phyloP scores from a whole-genome alignment of 1,140 invertebrate species.

The Sinonovacula constricta region DNA sequence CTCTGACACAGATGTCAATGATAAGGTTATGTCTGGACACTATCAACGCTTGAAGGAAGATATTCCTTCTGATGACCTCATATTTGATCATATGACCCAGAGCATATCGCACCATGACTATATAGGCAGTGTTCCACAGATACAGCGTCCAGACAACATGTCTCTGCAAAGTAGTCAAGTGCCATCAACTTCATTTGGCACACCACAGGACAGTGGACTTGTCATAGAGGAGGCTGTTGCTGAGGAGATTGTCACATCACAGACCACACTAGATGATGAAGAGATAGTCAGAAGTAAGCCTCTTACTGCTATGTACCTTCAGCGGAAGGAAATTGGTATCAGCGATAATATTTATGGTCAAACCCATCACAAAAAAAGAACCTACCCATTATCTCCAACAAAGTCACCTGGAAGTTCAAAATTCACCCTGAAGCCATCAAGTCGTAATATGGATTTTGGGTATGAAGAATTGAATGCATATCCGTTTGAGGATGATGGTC shows the following conservation, averaged over 20 bases:
- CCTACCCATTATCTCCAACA: slow-evolving; percentile 7
- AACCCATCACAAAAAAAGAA: not conserved
- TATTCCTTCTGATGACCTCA: slow-evolving; percentile 19
- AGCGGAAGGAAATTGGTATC: slow-evolving; percentile 33
- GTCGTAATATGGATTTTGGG: slow-evolving; percentile 17
- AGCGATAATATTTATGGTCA: not conserved
- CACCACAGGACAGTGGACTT: slow-evolving; percentile 28
- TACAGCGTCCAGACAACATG: not conserved
- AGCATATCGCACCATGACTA: slow-evolving; percentile 49
- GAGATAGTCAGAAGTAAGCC: slow-evolving; percentile 49
- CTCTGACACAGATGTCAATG: slow-evolving; percentile 47
- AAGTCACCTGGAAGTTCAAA: slow-evolving; percentile 46
- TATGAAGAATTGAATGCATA: slow-evolving; percentile 14
- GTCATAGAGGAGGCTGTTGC: slow-evolving; percentile 45
- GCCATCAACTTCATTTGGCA: too few relatives aligned
- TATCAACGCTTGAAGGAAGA: slow-evolving; percentile 21
- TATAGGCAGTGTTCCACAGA: slow-evolving; percentile 30
- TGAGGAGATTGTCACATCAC: slow-evolving; percentile 36
- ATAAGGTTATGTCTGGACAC: slow-evolving; percentile 32
- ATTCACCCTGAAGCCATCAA: slow-evolving; percentile 33
- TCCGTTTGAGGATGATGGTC: slow-evolving; percentile 17
- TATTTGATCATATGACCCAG: slow-evolving; percentile 21
- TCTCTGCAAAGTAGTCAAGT: not conserved
- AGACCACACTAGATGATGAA: slow-evolving; percentile 31
- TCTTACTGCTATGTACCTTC: slow-evolving; percentile 46